Percentiles rank a stretch among this genome's conserved stretches.
Evolutionary conservation across 23 tunicate genomes (phyloP).

Genomic region (Ascidia mentula): DNA sequence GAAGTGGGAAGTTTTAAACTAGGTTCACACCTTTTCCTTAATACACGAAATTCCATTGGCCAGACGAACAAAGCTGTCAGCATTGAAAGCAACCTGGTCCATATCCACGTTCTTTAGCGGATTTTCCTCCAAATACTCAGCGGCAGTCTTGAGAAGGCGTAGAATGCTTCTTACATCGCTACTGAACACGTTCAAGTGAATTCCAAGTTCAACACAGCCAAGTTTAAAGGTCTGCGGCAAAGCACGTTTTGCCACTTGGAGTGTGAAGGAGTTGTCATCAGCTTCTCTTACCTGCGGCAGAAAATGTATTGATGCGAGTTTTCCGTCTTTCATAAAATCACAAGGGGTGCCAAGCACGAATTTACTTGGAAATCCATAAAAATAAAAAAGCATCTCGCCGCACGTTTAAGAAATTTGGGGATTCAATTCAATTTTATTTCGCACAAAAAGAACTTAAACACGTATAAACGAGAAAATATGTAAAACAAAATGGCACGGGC

Average conservation of each 20-base stretch:
- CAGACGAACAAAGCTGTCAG: constrained; percentile 33
- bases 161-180: constrained; percentile 37
- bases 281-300: constrained; percentile 45
- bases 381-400: too few species aligned
- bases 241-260: background rate
- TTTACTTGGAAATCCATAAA: too few species aligned
- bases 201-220: constrained; percentile 8
- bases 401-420: too few species aligned
- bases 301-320: too few species aligned
- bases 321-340: too few species aligned
- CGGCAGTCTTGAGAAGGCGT: constrained; percentile 20
- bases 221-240: constrained; percentile 36
- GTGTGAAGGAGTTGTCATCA: constrained; percentile 21
- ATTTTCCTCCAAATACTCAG: constrained; percentile 20
- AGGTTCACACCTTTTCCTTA: background rate
- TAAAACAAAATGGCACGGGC: too few species aligned
- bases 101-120: constrained; percentile 24
- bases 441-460: too few species aligned
- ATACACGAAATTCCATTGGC: constrained; percentile 16
- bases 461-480: too few species aligned
- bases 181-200: constrained; percentile 13
- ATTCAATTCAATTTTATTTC: too few species aligned
- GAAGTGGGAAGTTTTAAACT: too few species aligned
- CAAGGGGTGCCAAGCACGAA: too few species aligned
- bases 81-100: constrained; percentile 23